Percentiles rank a stretch among this genome's conserved stretches.
Evolutionary conservation across 2,113 vertebrate genomes (phyloP).

Genomic region (Deroptyus accipitrinus): DNA sequence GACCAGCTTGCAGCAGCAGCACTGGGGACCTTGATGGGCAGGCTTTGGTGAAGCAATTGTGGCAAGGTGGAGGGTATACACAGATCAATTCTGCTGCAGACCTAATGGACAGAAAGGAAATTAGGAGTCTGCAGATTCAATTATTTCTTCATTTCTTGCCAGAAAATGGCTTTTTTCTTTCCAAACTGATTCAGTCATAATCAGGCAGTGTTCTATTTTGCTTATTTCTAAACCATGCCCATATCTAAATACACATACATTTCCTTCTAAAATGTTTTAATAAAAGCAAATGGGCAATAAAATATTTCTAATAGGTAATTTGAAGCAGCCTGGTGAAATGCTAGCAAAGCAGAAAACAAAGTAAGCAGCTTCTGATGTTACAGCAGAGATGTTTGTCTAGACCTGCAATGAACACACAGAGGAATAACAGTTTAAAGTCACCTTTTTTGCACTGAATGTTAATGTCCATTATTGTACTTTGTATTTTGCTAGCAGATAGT

Average conservation of each 20-base stretch:
- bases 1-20: neutral
- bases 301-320: neutral
- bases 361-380: neutral
- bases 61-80: neutral
- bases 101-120: neutral
- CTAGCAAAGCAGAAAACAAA: neutral
- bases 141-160: neutral
- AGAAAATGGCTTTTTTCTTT: neutral
- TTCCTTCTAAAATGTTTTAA: neutral
- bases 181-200: neutral
- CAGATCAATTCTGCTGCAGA: neutral
- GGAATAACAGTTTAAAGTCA: neutral
- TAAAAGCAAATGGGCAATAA: neutral
- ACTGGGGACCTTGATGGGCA: rapidly evolving
- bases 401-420: neutral
- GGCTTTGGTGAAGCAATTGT: neutral
- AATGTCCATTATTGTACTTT: too few relatives aligned
- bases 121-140: neutral
- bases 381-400: neutral
- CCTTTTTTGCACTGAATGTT: neutral
- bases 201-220: neutral
- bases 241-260: neutral
- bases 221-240: neutral
- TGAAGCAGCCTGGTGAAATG: neutral
- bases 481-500: neutral